phyloP scores from a whole-genome alignment of 2,888 invertebrate genomes.

The Noctua fimbriata region DNA sequence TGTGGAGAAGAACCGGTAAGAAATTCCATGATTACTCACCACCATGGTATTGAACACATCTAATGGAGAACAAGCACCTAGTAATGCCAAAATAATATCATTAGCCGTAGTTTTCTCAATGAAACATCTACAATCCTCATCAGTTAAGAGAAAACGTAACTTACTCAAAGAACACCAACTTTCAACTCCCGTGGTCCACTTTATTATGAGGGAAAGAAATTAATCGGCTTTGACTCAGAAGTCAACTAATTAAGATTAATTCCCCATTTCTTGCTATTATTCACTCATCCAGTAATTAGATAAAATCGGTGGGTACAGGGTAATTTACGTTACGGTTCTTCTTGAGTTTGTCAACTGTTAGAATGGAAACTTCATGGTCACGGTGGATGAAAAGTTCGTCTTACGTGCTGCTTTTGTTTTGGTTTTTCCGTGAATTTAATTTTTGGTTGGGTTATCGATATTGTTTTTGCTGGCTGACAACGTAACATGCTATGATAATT shows the following conservation, averaged over 20 bases:
- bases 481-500: not conserved
- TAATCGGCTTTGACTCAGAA: constrained; percentile 63
- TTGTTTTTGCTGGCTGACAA: not conserved
- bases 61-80: not conserved
- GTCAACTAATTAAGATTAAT: constrained; percentile 64
- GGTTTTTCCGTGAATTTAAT: not conserved
- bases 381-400: not conserved
- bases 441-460: not conserved
- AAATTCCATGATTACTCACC: too few species aligned
- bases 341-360: constrained; percentile 24
- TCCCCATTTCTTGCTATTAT: constrained; percentile 59
- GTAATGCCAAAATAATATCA: not conserved
- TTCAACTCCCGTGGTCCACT: constrained; percentile 23
- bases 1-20: too few species aligned
- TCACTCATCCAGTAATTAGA: constrained; percentile 59
- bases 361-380: constrained; percentile 15
- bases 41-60: not conserved
- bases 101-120: not conserved
- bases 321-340: constrained; percentile 42
- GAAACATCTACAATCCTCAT: not conserved
- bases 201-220: constrained; percentile 50
- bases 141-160: not conserved
- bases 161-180: constrained; percentile 4
- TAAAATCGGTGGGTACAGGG: constrained; percentile 45
- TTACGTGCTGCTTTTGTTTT: not conserved